Conservation (phyloP, 92 coral and sea anemone genomes). For the Chrysogorgia sp. region DNA sequence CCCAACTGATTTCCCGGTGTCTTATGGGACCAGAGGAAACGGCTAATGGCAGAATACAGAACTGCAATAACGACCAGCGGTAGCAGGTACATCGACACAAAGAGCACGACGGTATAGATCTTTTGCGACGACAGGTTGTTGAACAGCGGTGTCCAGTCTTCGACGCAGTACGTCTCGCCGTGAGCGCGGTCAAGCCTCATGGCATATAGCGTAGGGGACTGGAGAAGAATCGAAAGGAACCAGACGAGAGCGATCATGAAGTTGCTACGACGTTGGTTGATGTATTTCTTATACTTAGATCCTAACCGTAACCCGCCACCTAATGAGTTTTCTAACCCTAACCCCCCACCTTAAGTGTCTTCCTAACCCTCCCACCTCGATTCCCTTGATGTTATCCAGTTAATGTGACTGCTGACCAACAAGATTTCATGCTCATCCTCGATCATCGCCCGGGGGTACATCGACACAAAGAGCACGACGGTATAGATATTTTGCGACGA, state of each 20-base stretch:
- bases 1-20: constrained; percentile 59
- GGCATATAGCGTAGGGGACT: constrained; percentile 83
- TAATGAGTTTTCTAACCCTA: no score
- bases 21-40: constrained; percentile 58
- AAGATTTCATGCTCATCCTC: no score
- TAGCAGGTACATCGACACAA: constrained; percentile 60
- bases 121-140: constrained; percentile 60
- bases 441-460: no score
- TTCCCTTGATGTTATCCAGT: no score
- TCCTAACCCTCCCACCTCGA: no score
- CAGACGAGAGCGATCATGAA: constrained; percentile 67
- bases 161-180: constrained; percentile 53
- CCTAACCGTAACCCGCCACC: no score
- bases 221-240: constrained; percentile 63
- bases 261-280: constrained; percentile 55
- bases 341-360: no score
- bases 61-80: constrained; percentile 67
- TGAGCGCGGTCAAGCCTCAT: constrained; percentile 52
- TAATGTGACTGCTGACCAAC: no score
- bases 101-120: constrained; percentile 68
- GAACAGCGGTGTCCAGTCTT: constrained; percentile 69
- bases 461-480: constrained; percentile 61
- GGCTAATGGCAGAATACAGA: constrained; percentile 62
- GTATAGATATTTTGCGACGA: constrained; percentile 64
- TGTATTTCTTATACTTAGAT: no score